Evolutionary conservation across 1,140 invertebrate species (phyloP).

Genomic region (Venturia canescens): DNA sequence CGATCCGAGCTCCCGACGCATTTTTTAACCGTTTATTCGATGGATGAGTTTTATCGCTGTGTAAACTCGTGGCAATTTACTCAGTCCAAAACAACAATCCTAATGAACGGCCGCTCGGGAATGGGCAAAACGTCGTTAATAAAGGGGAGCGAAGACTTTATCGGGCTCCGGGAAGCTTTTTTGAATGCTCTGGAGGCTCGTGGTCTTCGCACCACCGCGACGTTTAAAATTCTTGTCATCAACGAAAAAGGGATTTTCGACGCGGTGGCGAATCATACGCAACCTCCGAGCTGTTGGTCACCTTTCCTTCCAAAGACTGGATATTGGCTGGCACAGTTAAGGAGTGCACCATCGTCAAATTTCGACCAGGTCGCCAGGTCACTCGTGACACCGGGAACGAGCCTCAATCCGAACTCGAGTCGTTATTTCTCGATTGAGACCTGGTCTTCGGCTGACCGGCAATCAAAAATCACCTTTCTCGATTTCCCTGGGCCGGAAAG

Average conservation of each 20-base stretch:
- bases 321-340: not conserved
- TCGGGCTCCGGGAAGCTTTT: not conserved
- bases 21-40: too few species aligned
- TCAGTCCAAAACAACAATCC: not conserved
- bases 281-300: not conserved
- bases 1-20: too few species aligned
- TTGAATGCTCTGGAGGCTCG: not conserved
- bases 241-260: not conserved
- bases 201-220: not conserved
- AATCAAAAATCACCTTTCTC: not conserved
- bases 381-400: not conserved
- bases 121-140: not conserved
- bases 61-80: not conserved
- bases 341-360: not conserved
- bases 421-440: not conserved
- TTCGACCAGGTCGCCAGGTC: not conserved
- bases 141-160: not conserved
- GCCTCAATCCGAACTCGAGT: not conserved
- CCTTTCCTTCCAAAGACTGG: not conserved
- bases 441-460: slow-evolving; percentile 1
- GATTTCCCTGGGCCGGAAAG: not conserved
- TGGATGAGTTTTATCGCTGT: too few species aligned
- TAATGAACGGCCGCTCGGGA: not conserved
- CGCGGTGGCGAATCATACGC: not conserved
- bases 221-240: not conserved